Conservation (phyloP, 2,797 vertebrate species). For the Coccyzus lansbergi region DNA sequence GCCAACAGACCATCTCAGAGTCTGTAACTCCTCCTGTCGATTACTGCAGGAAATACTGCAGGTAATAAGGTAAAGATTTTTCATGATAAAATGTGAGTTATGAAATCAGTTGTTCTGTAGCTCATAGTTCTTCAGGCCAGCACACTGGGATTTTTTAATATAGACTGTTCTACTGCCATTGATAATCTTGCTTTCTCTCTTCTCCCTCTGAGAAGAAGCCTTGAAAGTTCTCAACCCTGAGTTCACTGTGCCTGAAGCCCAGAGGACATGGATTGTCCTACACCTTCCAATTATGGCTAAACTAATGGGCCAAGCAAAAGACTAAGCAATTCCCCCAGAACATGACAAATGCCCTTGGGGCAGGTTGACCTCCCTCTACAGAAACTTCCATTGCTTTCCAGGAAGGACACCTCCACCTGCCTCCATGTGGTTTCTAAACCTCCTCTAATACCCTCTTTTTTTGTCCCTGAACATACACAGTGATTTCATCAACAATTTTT, state of each 20-base stretch:
- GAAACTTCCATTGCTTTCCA: background rate
- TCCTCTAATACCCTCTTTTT: background rate
- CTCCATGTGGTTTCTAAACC: background rate
- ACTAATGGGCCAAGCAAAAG: background rate
- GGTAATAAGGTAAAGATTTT: background rate
- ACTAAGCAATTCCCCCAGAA: background rate
- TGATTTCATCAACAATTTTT: background rate
- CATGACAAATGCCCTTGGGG: rapidly evolving
- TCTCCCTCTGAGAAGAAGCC: background rate
- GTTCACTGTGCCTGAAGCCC: background rate
- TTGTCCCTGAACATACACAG: constrained; percentile 17
- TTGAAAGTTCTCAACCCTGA: constrained; percentile 11
- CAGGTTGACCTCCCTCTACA: background rate
- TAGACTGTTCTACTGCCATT: background rate
- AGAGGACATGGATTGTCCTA: background rate
- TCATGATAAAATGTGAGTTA: background rate
- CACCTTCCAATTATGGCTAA: background rate
- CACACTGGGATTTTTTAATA: background rate
- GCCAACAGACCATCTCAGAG: background rate
- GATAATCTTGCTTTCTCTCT: background rate
- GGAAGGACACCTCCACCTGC: background rate
- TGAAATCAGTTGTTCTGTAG: background rate
- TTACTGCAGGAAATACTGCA: background rate
- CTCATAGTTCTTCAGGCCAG: background rate
- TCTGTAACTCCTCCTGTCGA: background rate